Evolutionary conservation across 1,140 invertebrate species (phyloP), one percentile per base, ranked within the genome.

Genomic region (Contarinia nasturtii): DNA sequence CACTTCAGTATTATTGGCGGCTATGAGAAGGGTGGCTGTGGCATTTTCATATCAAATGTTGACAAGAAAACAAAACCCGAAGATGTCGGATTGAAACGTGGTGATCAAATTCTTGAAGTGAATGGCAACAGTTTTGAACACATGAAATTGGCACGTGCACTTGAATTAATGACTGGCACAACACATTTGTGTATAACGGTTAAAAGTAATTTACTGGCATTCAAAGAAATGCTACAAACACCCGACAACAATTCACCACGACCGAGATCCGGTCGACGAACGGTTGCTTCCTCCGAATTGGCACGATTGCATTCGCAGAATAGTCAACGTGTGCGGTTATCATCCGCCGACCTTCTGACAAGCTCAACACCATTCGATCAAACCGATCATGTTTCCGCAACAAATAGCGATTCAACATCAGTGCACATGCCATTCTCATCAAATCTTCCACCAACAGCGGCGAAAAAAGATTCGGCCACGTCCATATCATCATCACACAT

Each of bases 21-120:
- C 33, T 88, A 83, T 63, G 91, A 96, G 58, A 72, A 77, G 51
- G 62, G 69, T 15, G 56, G 57, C 1, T 88, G 82, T 63, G 91
- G 91, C 14, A 92, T 98, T 48, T 98, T 96, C 69, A 85, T 99
- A 48, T 82, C 87, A 11, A 88, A 92, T 69, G 82, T 96, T 17
- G 90, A 95, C 55, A 82, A 83, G 52, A 79, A 79, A 47, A 92
- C 90, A 2, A 93, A 93, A 67, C 90, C 92, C 10, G 86, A 93
- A 65, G 87, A 95, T 57, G 85, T 91, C n/a, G 94, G 95, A 1
- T 67, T 99, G 15, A 95, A 95, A 66, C 72, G 90, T 44, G 94
- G 94, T 2, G 95, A 99, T 72, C 93, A 98, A 68, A 87, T 95
- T 50, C 70, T 98, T 47, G 90, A 97, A 69, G 92, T 98, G 0